Percentiles rank a stretch among this genome's conserved stretches.
Conservation (phyloP, 2,888 invertebrate species). For the Lobophora halterata region DNA sequence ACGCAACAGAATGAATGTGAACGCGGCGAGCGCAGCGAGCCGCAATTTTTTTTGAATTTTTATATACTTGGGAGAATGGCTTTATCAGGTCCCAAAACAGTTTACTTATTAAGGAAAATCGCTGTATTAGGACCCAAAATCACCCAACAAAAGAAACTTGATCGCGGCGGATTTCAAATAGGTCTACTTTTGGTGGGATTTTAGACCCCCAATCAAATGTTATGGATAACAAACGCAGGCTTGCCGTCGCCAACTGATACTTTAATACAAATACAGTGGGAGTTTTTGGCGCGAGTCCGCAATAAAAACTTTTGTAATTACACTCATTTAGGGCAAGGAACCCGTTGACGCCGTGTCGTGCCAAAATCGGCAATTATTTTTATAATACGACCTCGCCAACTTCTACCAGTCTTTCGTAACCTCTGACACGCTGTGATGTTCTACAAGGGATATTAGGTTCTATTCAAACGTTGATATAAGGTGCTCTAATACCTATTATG, state of each 20-base stretch:
- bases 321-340: constrained; percentile 73
- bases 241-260: constrained; percentile 42
- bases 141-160: too few relatives aligned
- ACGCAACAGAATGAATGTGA: too few relatives aligned
- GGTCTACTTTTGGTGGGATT: too few relatives aligned
- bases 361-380: constrained; percentile 75
- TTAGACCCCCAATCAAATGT: constrained; percentile 32
- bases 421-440: constrained; percentile 8
- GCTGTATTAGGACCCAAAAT: too few relatives aligned
- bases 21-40: too few relatives aligned
- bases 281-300: constrained; percentile 72
- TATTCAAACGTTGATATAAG: too few relatives aligned
- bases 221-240: constrained; percentile 41
- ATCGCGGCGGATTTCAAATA: too few relatives aligned
- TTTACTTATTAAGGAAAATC: too few relatives aligned
- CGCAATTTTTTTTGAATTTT: too few relatives aligned
- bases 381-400: constrained; percentile 53
- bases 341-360: constrained; percentile 73
- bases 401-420: constrained; percentile 40
- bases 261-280: constrained; percentile 48
- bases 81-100: too few relatives aligned
- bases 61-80: too few relatives aligned
- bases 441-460: background rate
- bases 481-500: too few relatives aligned
- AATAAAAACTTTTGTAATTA: constrained; percentile 80